Evolutionary conservation across 1,140 invertebrate species (phyloP).

Genomic region (Ceratitis capitata): DNA sequence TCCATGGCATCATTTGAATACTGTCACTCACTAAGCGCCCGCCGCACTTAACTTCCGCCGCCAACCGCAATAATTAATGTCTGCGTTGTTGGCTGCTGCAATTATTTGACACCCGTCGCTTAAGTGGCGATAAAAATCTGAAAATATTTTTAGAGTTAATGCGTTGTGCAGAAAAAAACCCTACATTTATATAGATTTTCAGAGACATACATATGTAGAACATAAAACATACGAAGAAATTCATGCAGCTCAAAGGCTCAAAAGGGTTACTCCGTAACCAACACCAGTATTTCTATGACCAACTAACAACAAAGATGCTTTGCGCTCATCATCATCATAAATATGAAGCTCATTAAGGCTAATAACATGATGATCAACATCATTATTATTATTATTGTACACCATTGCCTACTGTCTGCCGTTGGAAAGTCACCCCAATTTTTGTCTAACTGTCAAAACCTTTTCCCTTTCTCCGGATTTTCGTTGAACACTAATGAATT

Average conservation of each 20-base stretch:
- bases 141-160: background rate
- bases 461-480: background rate
- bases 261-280: constrained; percentile 1
- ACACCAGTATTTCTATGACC: background rate
- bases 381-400: background rate
- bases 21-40: background rate
- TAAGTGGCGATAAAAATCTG: background rate
- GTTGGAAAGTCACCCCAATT: background rate
- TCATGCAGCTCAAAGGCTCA: background rate
- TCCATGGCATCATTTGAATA: background rate
- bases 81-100: background rate
- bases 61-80: constrained; percentile 16
- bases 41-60: background rate
- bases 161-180: background rate
- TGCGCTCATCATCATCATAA: background rate
- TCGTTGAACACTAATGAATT: background rate
- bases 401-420: background rate
- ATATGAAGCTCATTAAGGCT: background rate
- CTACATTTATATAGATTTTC: too few species aligned
- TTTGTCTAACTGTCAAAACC: background rate
- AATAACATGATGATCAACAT: constrained; percentile 11
- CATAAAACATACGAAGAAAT: background rate
- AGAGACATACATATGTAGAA: too few species aligned
- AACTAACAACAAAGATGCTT: background rate
- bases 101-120: constrained; percentile 28